phyloP scores from a whole-genome alignment of 2,797 vertebrate genomes.

The Manis javanica region DNA sequence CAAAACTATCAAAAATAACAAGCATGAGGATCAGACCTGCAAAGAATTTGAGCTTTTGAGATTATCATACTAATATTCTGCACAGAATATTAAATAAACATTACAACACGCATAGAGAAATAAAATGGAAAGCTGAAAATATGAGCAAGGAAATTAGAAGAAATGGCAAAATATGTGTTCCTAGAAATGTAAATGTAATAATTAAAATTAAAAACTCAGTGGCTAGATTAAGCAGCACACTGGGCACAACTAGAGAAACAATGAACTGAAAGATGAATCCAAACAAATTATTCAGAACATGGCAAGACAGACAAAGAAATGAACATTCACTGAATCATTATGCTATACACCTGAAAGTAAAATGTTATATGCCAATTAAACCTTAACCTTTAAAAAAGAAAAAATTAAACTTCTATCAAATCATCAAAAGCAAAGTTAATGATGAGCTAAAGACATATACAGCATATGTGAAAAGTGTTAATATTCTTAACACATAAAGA shows the following conservation, averaged over 20 bases:
- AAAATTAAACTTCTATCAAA: background rate
- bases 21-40: background rate
- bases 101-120: background rate
- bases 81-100: background rate
- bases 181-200: background rate
- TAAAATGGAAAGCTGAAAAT: background rate
- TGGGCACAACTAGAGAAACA: background rate
- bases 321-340: background rate
- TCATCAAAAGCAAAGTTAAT: background rate
- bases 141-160: background rate
- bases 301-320: conserved; percentile 12
- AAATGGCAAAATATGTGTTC: background rate
- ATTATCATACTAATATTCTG: background rate
- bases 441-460: background rate
- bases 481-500: background rate
- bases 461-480: background rate
- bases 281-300: background rate
- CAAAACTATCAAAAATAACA: background rate
- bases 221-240: background rate
- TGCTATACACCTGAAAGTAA: background rate
- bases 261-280: background rate
- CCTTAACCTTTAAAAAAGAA: background rate
- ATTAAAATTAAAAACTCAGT: background rate
- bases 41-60: background rate
- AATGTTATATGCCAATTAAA: background rate